Evolutionary conservation across 2,888 invertebrate genomes (phyloP), one percentile per base, ranked within the genome.

Genomic region (Bruchidius siliquastri): DNA sequence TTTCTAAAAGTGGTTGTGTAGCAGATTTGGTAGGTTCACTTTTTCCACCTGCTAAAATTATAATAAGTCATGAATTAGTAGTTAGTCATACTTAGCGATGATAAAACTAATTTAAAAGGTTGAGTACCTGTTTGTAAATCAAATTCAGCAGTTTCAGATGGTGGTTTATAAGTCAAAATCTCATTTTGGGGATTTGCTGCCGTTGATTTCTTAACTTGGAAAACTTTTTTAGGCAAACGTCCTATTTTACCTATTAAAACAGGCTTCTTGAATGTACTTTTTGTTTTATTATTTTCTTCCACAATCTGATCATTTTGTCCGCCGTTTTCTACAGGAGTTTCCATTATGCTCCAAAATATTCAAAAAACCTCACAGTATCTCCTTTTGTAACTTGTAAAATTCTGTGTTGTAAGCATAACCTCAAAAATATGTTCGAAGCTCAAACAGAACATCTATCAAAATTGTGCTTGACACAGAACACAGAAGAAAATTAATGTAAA

Each of bases 201-300:
- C 6, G 3, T 21, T 22, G 67, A 21, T 20, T 21, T 30, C 71
- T 22, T 71, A 67, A 21, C 71, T n/a, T 70, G 75, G 72, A 72
- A 66, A 0, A 82, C 66, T 80, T 87, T 89, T 80, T 87, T 88
- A 0, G 90, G 90, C 21, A 89, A 82, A 81, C 88, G 88, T 0
- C 90, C 90, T 20, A 90, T 84, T 74, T 89, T 88, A 6, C 90
- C 90, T 21, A 86, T 78, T 70, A 90, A 81, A 18, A 89, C 86
- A 22, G 90, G 90, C 83, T 89, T 90, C 79, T 90, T 90, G 82
- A 90, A 90, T 13, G 49, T 18, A 8, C 6, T 13, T 13, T 49
- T 13, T 1, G 49, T 8, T 49, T 49, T 49, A 4, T 18, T 13
- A 49, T 49, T 49, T 49, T 49, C 10, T 18, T 49, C 18, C 49